A percentile compares a stretch with the other conserved stretches of the same genome.
Conservation (phyloP, 2,797 vertebrate genomes). For the Phoxinus dragarum region DNA sequence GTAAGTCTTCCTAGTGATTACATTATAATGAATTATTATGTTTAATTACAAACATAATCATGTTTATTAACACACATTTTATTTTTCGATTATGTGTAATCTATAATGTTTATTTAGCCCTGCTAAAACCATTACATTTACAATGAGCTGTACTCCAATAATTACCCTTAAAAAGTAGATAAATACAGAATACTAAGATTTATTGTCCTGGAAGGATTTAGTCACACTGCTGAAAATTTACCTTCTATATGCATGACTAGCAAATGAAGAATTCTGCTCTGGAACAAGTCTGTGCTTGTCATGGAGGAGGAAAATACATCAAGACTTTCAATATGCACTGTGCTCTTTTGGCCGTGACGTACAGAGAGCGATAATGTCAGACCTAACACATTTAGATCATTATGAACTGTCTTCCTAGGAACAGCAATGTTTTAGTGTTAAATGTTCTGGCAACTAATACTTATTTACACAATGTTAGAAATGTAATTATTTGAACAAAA, state of each 20-base stretch:
- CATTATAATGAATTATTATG: not conserved
- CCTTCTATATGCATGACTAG: not conserved
- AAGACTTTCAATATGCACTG: not conserved
- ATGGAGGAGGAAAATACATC: not conserved
- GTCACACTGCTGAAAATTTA: not conserved
- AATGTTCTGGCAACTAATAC: not conserved
- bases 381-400: not conserved
- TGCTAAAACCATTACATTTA: not conserved
- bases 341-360: not conserved
- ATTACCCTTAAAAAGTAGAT: not conserved
- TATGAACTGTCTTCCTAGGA: not conserved
- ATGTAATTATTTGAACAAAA: not conserved
- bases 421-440: not conserved
- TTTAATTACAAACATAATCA: not conserved
- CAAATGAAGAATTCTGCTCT: slow-evolving; percentile 18
- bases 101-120: not conserved
- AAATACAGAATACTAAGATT: not conserved
- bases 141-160: not conserved
- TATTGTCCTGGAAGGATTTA: not conserved
- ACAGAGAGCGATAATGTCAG: not conserved
- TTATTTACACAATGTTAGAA: not conserved
- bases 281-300: slow-evolving; percentile 29
- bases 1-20: not conserved
- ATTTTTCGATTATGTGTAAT: not conserved
- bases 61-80: not conserved